Conservation (phyloP, 2,797 vertebrate genomes). For the Malurus leucopterus region DNA sequence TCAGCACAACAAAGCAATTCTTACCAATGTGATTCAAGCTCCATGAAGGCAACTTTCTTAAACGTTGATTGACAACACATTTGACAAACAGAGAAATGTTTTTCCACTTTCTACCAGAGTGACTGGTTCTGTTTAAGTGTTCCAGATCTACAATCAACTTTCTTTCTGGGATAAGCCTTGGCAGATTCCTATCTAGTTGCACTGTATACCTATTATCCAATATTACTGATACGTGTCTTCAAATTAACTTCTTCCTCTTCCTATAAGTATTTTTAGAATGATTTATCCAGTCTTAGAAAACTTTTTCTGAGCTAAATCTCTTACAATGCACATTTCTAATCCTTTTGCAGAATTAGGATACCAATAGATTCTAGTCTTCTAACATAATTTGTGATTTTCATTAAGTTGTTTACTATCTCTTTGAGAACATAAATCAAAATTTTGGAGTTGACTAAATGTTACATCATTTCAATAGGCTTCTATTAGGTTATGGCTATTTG, state of each 20-base stretch:
- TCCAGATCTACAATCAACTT: background rate
- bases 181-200: background rate
- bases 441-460: background rate
- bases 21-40: background rate
- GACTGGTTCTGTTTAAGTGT: background rate
- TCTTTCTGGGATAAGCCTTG: background rate
- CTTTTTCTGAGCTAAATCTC: background rate
- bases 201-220: background rate
- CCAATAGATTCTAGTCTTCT: background rate
- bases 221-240: background rate
- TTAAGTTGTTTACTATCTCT: background rate
- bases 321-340: background rate
- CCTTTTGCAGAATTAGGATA: background rate
- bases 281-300: background rate
- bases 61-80: background rate
- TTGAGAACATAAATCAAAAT: background rate
- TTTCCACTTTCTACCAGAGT: background rate
- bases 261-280: background rate
- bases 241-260: background rate
- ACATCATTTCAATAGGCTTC: background rate
- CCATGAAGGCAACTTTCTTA: background rate
- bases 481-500: background rate
- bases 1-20: background rate
- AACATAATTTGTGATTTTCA: background rate
- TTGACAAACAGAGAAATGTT: background rate